phyloP scores from a whole-genome alignment of 1,140 invertebrate species.

The Drosophila baimaii region DNA sequence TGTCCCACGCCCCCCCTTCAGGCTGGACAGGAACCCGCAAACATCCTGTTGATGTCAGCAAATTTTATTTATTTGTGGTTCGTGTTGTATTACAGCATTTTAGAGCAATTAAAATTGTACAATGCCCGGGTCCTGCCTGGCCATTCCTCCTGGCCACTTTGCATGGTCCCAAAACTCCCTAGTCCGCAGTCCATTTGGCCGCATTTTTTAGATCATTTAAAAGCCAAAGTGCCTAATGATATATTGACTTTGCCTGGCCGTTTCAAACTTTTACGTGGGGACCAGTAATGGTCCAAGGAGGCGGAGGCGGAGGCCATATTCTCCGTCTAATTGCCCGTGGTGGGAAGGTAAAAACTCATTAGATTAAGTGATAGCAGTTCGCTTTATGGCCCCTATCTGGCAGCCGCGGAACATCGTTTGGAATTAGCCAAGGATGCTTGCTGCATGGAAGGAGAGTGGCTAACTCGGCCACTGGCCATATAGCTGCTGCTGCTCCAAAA shows the following conservation, averaged over 20 bases:
- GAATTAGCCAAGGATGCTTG: constrained; percentile 31
- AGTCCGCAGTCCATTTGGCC: constrained; percentile 49
- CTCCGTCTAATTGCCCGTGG: constrained; percentile 33
- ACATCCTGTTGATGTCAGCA: constrained; percentile 82
- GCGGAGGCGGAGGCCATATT: constrained; percentile 6
- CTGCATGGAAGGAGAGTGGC: no score
- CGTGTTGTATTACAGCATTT: constrained; percentile 81
- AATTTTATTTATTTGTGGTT: constrained; percentile 83
- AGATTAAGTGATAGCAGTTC: constrained; percentile 56
- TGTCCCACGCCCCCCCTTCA: background rate
- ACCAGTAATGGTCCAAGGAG: constrained; percentile 6
- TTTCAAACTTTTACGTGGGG: constrained; percentile 46
- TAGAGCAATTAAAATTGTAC: constrained; percentile 82
- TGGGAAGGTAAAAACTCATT: constrained; percentile 34
- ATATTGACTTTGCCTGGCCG: constrained; percentile 65
- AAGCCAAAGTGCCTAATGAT: constrained; percentile 70
- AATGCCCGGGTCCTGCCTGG: constrained; percentile 38
- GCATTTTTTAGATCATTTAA: constrained; percentile 69
- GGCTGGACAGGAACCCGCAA: constrained; percentile 67
- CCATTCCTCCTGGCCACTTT: constrained; percentile 17
- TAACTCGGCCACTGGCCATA: constrained; percentile 3
- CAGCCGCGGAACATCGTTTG: constrained; percentile 10
- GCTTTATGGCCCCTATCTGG: constrained; percentile 27
- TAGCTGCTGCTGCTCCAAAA: constrained; percentile 1
- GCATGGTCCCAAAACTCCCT: constrained; percentile 22